Evolutionary conservation across 2,797 vertebrate species (phyloP).

Genomic region (Dicrostonyx torquatus): DNA sequence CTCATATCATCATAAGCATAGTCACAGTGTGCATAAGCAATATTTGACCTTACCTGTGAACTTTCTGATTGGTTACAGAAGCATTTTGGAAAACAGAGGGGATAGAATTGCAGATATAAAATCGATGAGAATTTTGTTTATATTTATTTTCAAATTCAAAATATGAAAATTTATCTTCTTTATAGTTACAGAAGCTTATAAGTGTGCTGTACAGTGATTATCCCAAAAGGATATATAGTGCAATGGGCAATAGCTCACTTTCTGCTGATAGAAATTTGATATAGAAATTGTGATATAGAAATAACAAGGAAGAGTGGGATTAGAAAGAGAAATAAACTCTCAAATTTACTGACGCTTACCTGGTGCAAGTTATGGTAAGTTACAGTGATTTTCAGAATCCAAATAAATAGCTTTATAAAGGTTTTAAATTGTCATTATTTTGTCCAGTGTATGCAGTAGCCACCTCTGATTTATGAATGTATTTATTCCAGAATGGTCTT

Average conservation of each 20-base stretch:
- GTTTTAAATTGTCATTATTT: constrained; percentile 25
- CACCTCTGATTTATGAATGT: neutral
- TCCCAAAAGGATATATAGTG: neutral
- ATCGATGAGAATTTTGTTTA: neutral
- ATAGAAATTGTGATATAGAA: neutral
- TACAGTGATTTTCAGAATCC: constrained; percentile 43
- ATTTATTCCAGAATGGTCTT: constrained; percentile 1
- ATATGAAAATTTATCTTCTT: neutral
- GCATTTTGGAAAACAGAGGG: neutral
- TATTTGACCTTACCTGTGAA: neutral
- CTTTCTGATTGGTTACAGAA: neutral
- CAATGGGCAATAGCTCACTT: neutral
- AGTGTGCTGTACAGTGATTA: neutral
- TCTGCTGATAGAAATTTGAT: neutral
- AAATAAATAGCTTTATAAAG: constrained; percentile 44
- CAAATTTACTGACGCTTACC: neutral
- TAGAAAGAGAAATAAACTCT: constrained; percentile 11
- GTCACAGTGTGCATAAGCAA: neutral
- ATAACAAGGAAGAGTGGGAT: neutral
- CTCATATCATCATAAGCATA: neutral
- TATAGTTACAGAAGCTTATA: neutral
- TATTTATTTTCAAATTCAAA: neutral
- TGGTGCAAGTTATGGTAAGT: neutral
- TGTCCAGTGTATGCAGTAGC: neutral
- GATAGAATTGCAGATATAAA: neutral